These are phyloP conservation scores for Copidosoma floridanum DNA, from an alignment of 1,140 invertebrate genomes.

Conservation along the genomic window DNA sequence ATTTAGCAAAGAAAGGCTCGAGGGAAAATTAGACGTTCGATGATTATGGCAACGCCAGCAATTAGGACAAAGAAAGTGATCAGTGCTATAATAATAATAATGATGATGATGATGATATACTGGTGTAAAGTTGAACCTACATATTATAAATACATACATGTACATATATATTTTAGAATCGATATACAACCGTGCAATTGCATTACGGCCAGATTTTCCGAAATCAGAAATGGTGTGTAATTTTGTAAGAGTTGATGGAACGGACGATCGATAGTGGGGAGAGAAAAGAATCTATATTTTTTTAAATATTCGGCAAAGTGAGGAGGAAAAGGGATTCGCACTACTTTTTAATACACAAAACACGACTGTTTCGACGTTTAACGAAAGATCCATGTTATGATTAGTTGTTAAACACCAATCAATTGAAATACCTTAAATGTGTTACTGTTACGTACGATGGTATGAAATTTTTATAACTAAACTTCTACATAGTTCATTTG, in stretches of 20 bases:
- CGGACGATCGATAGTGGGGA: background rate
- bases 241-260: slow-evolving; percentile 1
- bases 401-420: slow-evolving; percentile 12
- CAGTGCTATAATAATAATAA: too few species aligned
- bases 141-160: too few species aligned
- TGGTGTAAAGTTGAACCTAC: too few species aligned
- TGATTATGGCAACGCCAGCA: background rate
- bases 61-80: slow-evolving; percentile 2
- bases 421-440: background rate
- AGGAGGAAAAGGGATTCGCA: background rate
- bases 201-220: background rate
- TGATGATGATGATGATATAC: too few species aligned
- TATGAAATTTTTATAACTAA: background rate
- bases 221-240: background rate
- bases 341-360: too few species aligned
- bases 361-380: too few species aligned
- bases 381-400: too few species aligned
- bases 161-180: slow-evolving; percentile 15
- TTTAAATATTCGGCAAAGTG: slow-evolving; percentile 20
- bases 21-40: background rate
- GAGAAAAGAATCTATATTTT: slow-evolving; percentile 18
- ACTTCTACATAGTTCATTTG: slow-evolving; percentile 1
- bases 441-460: too few species aligned
- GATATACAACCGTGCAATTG: slow-evolving; percentile 5
- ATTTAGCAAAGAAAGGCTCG: background rate